Conservation (phyloP, 64 coral and sea anemone species). For the Cladopsammia gracilis region DNA sequence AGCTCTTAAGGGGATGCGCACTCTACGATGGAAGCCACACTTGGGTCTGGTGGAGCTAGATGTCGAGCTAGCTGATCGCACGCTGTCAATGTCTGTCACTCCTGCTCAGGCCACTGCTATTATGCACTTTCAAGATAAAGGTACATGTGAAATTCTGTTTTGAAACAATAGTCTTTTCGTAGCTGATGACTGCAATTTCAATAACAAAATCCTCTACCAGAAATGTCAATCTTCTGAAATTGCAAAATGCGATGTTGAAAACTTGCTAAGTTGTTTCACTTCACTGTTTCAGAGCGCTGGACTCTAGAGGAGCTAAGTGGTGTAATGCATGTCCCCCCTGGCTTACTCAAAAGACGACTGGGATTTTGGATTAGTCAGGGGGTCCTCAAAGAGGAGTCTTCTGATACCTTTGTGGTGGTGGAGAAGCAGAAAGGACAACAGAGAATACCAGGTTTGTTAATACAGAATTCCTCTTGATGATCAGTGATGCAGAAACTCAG, state of each 20-base stretch:
- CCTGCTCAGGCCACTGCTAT: conserved; percentile 93
- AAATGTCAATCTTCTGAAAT: too few relatives aligned
- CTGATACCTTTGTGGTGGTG: conserved; percentile 89
- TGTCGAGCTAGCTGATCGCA: conserved; percentile 93
- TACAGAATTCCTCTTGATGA: neutral
- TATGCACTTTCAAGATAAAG: conserved; percentile 97
- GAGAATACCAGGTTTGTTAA: conserved; percentile 11
- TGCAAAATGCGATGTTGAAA: too few relatives aligned
- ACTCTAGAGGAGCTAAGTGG: conserved; percentile 88
- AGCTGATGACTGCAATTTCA: too few relatives aligned
- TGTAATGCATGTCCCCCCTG: conserved; percentile 85
- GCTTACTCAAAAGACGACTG: conserved; percentile 78
- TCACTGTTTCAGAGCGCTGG: conserved; percentile 80
- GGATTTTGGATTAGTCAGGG: conserved; percentile 97
- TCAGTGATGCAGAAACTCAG: too few relatives aligned
- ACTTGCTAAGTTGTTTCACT: neutral
- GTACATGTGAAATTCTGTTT: conserved; percentile 16
- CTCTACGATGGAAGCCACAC: conserved; percentile 94
- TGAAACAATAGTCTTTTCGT: neutral
- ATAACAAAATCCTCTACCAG: too few relatives aligned
- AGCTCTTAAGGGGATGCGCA: conserved; percentile 94
- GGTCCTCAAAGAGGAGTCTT: conserved; percentile 86
- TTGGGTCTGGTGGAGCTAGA: conserved; percentile 94
- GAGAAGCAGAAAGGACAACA: conserved; percentile 86
- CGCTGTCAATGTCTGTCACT: conserved; percentile 86